Evolutionary conservation across 1,140 invertebrate genomes (phyloP), one percentile per base, ranked within the genome.

Genomic region (Cataglyphis hispanica): DNA sequence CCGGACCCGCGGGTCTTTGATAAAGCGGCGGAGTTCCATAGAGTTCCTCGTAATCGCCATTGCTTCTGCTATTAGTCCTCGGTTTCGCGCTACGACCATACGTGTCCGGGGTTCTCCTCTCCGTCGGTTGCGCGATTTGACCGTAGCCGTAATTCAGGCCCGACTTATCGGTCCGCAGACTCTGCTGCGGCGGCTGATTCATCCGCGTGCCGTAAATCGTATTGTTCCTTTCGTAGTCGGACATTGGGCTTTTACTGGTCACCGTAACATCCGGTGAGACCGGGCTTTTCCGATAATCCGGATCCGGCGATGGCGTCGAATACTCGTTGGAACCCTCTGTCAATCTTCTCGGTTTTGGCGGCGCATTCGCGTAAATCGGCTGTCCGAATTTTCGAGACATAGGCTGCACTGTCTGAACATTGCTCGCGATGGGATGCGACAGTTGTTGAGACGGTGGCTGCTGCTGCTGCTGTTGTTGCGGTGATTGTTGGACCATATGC

Each of bases 331-430:
- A 96, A 22, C 95, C 94, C 84, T 95, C 95, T 6, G 91, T 92
- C n/a, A 96, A 87, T 53, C 98, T 95, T 93, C 97, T 95, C 1
- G 98, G 98, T 93, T 98, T 98, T 1, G 98, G 98, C 7, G 98
- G 98, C 2, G 98, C 98, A 95, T 98, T 99, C 7, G 97, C 98
- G 93, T 99, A 99, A 2, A 98, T 96, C 0, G 98, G 98, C 88
- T 97, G 97, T 31, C 93, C 94, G 61, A 92, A 93, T 58, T 94
- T 94, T 16, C 92, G 84, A 0, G 90, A 89, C 84, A 90, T 91
- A 0, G 92, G 90, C 61, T 92, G 92, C 0, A 90, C 88, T 0
- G 90, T 85, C 34, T 93, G 91, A 27, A 92, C 89, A 60, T 87
- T 91, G 13, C 75, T 40, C 11, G 72, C 43, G 10, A 27, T 74